Evolutionary conservation across 2,113 vertebrate genomes (phyloP), one percentile per base, ranked within the genome.

Genomic region (Xiphorhynchus elegans): DNA sequence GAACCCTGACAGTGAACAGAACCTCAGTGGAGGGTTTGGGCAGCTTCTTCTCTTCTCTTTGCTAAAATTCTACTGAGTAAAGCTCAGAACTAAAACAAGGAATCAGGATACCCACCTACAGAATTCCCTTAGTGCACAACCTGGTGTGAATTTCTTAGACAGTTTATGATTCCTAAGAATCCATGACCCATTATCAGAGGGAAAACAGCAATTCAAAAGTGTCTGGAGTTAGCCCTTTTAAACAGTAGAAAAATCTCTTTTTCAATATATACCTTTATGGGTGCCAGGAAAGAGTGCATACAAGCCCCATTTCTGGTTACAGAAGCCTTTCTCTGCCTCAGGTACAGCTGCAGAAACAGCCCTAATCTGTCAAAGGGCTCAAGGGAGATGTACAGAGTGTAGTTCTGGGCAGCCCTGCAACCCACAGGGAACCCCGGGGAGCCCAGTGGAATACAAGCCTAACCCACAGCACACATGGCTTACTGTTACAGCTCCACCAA

Each of bases 361-460:
- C 4, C 4, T 7, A 8, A 55, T 73, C n/a, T 70, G 37, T 21
- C 37, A 46, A 15, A 23, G 14, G 10, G 15, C 24, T 77, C 53
- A 58, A 31, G 24, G 74, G n/a, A 58, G 24, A 53, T 7, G 47
- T 9, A 25, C 0, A 4, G 74, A 50, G 7, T 13, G 20, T 2
- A 4, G 17, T 20, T 70, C 10, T 53, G 28, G 60, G 52, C 23
- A 90, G 37, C n/a, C 8, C 16, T 28, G 59, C 0, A 0, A 40
- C 17, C 31, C 19, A 16, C 1, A 16, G 11, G 20, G 37, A 67
- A 85, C 8, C 25, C 67, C 42, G 39, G 11, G 42, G 11, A 87
- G 37, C 59, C 13, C 42, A 35, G 20, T 31, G 68, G 40, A 73
- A 29, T 11, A 47, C 21, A 52, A 58, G 26, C 11, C 19, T 40